These are phyloP conservation scores for Drosophila quinaria DNA, from an alignment of 2,888 invertebrate species.

Conservation along the genomic window DNA sequence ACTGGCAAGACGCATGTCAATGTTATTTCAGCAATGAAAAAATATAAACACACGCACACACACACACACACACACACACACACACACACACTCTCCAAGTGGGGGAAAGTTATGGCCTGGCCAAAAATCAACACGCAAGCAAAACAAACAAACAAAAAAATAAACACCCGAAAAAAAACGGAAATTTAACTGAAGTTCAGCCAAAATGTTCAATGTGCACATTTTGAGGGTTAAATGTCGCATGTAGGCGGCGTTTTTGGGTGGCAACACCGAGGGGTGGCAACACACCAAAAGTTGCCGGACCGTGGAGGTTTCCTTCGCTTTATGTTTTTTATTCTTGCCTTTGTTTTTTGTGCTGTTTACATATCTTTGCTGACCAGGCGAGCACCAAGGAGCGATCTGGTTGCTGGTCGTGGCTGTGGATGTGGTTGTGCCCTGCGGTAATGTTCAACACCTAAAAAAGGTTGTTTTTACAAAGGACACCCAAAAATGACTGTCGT, in stretches of 20 bases:
- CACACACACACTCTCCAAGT: background rate
- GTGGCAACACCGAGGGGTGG: slow-evolving; percentile 20
- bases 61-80: slow-evolving; percentile 4
- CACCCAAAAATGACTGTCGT: slow-evolving; percentile 20
- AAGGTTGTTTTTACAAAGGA: slow-evolving; percentile 60
- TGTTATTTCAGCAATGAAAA: slow-evolving; percentile 77
- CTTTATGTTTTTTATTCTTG: slow-evolving; percentile 20
- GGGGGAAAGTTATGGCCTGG: slow-evolving; percentile 58
- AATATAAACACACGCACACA: slow-evolving; percentile 34
- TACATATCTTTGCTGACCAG: slow-evolving; percentile 79
- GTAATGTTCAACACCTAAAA: slow-evolving; percentile 82
- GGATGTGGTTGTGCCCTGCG: slow-evolving; percentile 70
- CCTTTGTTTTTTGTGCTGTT: slow-evolving; percentile 32
- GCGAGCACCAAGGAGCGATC: slow-evolving; percentile 52
- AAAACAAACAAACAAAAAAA: slow-evolving; percentile 38
- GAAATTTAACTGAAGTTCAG: slow-evolving; percentile 54
- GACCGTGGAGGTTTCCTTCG: slow-evolving; percentile 54
- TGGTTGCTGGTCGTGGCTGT: slow-evolving; percentile 36
- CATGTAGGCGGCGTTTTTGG: slow-evolving; percentile 58
- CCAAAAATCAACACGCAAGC: slow-evolving; percentile 77
- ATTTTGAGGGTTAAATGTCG: slow-evolving; percentile 79
- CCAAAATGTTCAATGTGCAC: slow-evolving; percentile 71
- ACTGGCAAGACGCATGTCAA: slow-evolving; percentile 78
- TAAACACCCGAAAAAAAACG: slow-evolving; percentile 14
- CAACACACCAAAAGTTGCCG: slow-evolving; percentile 54